Evolutionary conservation across 2,113 vertebrate species (phyloP), one percentile per base, ranked within the genome.

Genomic region (Brachypodius melanocephalos): DNA sequence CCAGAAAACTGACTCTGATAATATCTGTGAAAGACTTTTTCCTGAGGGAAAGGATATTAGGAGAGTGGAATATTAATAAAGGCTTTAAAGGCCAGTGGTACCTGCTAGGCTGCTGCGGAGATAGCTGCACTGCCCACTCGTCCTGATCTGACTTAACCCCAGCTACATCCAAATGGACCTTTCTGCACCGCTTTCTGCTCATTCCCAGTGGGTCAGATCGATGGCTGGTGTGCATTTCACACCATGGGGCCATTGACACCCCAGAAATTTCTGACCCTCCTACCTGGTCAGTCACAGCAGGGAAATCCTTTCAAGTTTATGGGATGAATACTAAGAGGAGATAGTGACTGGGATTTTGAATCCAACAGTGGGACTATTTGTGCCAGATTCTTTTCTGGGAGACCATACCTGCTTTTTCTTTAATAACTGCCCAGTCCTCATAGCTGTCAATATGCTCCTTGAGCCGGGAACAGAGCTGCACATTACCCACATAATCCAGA

Each of bases 401-500:
- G 55, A 89, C 17, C 96, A 38, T 98, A 99, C 99, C 97, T 97
- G 98, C 98, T 98, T 99, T 99, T 94, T 97, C 98, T 96, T 98
- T 99, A 75, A 99, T 98, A 65, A 96, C 29, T 2, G 95, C 96
- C 99, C 99, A 99, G 78, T 98, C 99, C n/a, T 98, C 98, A 22
- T 97, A 98, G 97, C 98, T 98, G 93, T 99, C 98, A 31, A 99
- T 98, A 17, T 98, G 98, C 31, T 99, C 98, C 75, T 98, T 98
- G 63, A 99, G 97, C 45, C 97, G 97, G 13, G 98, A 98, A 95
- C 99, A 99, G 52, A 99, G 98, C 74, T 98, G 98, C 89, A 99
- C 98, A 0, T 99, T 98, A 54, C 98, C 98, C 49, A 99, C 99
- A 2, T 99, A 99, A 96, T 99, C 99, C 96, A 99, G 97, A 36